These are phyloP conservation scores for Sylvia borin DNA, from an alignment of 2,797 vertebrate species.

Conservation along the genomic window DNA sequence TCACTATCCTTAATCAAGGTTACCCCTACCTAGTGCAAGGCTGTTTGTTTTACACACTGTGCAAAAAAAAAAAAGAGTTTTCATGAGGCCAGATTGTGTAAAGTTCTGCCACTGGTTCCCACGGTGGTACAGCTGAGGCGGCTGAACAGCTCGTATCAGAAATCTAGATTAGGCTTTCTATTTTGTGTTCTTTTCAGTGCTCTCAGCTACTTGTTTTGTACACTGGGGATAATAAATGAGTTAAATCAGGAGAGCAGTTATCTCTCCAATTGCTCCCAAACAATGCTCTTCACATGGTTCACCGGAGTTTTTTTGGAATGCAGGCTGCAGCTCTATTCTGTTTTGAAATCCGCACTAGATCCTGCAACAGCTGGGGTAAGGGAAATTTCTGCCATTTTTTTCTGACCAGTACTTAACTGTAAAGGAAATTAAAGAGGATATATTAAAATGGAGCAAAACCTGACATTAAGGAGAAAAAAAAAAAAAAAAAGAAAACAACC, in stretches of 20 bases:
- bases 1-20: not conserved
- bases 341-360: slow-evolving; percentile 24
- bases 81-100: not conserved
- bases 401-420: not conserved
- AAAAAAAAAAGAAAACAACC: not conserved
- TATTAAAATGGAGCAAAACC: slow-evolving; percentile 7
- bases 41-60: not conserved
- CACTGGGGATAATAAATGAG: not conserved
- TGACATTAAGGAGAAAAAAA: not conserved
- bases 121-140: not conserved
- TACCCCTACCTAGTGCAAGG: not conserved
- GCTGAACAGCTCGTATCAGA: not conserved
- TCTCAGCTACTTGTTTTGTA: slow-evolving; percentile 29
- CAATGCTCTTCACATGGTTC: slow-evolving; percentile 24
- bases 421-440: slow-evolving; percentile 49
- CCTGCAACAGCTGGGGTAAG: slow-evolving; percentile 22
- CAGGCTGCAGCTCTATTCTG: slow-evolving; percentile 12
- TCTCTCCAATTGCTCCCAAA: slow-evolving; percentile 25
- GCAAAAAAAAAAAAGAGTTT: not conserved
- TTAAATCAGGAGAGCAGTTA: slow-evolving; percentile 8
- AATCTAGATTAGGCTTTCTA: not conserved
- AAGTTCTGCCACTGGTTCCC: not conserved
- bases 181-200: not conserved
- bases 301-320: not conserved
- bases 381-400: slow-evolving; percentile 48